Evolutionary conservation across 2,797 vertebrate species (phyloP), one percentile per base, ranked within the genome.

Genomic region (Brotula barbata): DNA sequence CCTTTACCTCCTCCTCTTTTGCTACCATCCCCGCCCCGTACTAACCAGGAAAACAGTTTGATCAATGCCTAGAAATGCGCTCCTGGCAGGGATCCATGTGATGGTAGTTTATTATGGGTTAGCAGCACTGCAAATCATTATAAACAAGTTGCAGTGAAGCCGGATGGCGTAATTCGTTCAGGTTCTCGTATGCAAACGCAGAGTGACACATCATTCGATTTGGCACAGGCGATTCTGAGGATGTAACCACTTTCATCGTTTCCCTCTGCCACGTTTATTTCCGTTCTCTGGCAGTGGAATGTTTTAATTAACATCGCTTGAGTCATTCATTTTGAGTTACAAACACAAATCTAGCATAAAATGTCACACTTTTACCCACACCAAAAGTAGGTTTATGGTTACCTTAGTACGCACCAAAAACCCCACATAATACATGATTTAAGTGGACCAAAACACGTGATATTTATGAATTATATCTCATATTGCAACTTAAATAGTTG

Each of bases 221-320:
- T 81, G 77, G 73, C 78, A 51, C 73, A 61, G 51, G 66, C 74
- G 52, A 15, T 55, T 57, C n/a, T 12, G 50, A 66, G 33, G 71
- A 75, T 75, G 69, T 55, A 48, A 63, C 49, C 28, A 56, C 36
- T 62, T 78, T 74, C 28, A 41, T n/a, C n/a, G n/a, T n/a, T n/a
- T n/a, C n/a, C n/a, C n/a, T n/a, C 54, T 67, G 77, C 75, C 80
- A 81, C 66, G 67, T 42, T 22, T 0, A 28, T 61, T 39, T 49
- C 43, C 50, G 58, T 7, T 55, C n/a, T n/a, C n/a, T n/a, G n/a
- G n/a, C n/a, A n/a, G n/a, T n/a, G n/a, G n/a, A n/a, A n/a, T n/a
- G 31, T 33, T 2, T 33, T 33, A 6, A 33, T 33, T 33, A 10
- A 11, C 6, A 33, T 7, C 31, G 6, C 31, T 33, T 33, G 9